Base-by-base conservation (phyloP, 2,113 vertebrate genomes). In the Chunga burmeisteri region DNA sequence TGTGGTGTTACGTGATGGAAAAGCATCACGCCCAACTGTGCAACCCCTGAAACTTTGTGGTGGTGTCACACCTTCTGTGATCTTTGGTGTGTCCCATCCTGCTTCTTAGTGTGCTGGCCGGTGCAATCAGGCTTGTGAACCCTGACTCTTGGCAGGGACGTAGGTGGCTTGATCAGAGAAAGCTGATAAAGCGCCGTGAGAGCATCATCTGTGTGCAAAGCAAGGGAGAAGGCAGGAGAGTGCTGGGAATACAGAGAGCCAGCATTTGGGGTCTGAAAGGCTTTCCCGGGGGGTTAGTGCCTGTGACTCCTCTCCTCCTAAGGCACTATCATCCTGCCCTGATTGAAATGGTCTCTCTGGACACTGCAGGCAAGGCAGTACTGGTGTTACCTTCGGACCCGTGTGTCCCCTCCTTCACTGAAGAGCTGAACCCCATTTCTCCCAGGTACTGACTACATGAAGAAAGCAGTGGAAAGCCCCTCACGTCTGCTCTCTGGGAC, bases 91-190 rank as follows among this genome's bases (percentile, higher is more conserved):
- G 65, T 49, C 66, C 44, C 34, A 2, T 36, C 32, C 26, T 67
- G 38, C 88, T 72, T n/a, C 82, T 53, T 25, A 4, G 2, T 3
- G 27, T 38, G 71, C 75, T 50, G 30, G 25, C 18, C 27, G 4
- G 32, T 26, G n/a, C 44, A 53, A 7, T 16, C 46, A 17, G 83
- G 23, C 6, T 74, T 26, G 27, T 0, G 1, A 36, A 6, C 36
- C 61, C 75, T 0, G 1, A 7, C 17, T 25, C 8, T 14, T 6
- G 0, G 26, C 47, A 18, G 44, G 30, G 18, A 29, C 2, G 0
- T 6, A 4, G 40, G 40, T 27, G 52, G 16, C 53, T 61, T 23
- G 18, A 7, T 20, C 30, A 68, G 63, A 34, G 61, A 6, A 25
- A 40, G 53, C 38, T 26, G 32, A 25, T 20, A 22, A 32, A 58